Conservation (phyloP, 2,797 vertebrate species). For the Hoplostethus atlanticus region DNA sequence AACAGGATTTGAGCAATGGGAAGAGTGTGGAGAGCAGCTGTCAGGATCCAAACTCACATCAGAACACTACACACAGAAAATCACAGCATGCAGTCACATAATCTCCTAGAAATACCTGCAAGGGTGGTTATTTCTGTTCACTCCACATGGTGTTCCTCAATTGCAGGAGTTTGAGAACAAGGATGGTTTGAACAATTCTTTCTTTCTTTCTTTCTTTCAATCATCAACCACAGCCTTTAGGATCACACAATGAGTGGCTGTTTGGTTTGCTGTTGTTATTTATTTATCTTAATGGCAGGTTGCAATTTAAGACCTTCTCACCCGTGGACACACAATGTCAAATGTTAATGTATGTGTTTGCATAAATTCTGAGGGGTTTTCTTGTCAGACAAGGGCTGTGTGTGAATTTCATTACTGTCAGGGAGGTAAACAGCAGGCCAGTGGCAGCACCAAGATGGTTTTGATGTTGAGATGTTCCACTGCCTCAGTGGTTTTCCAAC, state of each 20-base stretch:
- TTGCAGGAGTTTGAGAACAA: too few species aligned
- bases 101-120: too few species aligned
- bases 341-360: constrained; percentile 70
- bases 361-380: constrained; percentile 51
- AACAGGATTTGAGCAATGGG: too few species aligned
- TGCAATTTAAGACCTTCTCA: constrained; percentile 72
- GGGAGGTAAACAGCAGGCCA: constrained; percentile 57
- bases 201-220: neutral
- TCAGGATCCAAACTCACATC: too few species aligned
- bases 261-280: constrained; percentile 45
- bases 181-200: too few species aligned
- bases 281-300: constrained; percentile 45
- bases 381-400: constrained; percentile 46
- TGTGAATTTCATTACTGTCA: constrained; percentile 73
- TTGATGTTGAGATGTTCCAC: constrained; percentile 62
- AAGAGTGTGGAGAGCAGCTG: too few species aligned
- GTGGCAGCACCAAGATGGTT: constrained; percentile 67
- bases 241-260: neutral
- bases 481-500: constrained; percentile 20
- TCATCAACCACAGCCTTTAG: neutral
- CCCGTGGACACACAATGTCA: constrained; percentile 60
- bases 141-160: too few species aligned
- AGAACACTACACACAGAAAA: too few species aligned
- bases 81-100: too few species aligned
- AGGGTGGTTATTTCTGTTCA: too few species aligned